Evolutionary conservation across 2,888 invertebrate species (phyloP).

Genomic region (Bursaphelenchus okinawaensis): DNA sequence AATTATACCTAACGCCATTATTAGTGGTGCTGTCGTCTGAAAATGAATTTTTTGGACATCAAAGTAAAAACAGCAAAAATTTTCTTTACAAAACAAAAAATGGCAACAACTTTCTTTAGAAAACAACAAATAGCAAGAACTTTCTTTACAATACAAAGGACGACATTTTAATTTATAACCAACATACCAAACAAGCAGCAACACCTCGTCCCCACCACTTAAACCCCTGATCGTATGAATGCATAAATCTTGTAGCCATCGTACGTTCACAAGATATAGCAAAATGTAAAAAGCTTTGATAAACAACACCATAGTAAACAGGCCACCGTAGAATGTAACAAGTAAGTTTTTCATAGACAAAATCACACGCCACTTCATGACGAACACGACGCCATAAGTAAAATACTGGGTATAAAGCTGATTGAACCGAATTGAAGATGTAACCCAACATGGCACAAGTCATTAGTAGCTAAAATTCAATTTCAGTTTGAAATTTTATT

Average conservation of each 20-base stretch:
- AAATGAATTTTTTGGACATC: no score
- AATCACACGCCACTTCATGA: background rate
- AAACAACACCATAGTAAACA: background rate
- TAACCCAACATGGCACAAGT: background rate
- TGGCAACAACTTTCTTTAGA: background rate
- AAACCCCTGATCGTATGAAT: background rate
- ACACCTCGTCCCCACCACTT: background rate
- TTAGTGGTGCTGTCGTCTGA: background rate
- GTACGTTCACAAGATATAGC: background rate
- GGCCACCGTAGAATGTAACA: background rate
- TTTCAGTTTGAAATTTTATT: no score
- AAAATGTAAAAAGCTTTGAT: background rate
- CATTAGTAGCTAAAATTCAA: background rate
- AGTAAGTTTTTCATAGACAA: background rate
- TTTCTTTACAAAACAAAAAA: background rate
- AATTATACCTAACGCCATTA: background rate
- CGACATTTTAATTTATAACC: background rate
- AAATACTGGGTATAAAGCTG: background rate
- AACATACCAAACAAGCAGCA: background rate
- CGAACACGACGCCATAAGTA: background rate
- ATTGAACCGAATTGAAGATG: background rate
- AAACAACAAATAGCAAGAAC: no score
- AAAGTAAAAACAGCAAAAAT: background rate
- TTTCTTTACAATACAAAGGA: no score
- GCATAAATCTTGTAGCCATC: background rate